phyloP scores from a whole-genome alignment of 2,113 vertebrate genomes.

The Gyps fulvus region DNA sequence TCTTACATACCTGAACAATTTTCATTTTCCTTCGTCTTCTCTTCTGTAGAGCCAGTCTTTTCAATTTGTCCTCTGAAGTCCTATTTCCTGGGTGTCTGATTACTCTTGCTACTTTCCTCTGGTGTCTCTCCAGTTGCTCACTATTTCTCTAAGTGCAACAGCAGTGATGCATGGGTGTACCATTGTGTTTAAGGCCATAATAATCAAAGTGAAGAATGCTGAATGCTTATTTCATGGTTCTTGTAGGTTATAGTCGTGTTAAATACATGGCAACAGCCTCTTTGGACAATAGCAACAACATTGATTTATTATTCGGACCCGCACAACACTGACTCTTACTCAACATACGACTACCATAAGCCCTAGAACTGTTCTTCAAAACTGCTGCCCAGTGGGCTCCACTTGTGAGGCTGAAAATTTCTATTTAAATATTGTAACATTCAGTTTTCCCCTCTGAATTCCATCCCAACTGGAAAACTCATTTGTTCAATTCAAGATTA shows the following conservation, averaged over 20 bases:
- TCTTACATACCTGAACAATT: not conserved
- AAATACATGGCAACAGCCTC: not conserved
- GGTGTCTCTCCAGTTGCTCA: not conserved
- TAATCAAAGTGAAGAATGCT: not conserved
- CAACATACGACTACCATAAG: fast-evolving
- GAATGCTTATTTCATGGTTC: not conserved
- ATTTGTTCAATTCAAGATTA: not conserved
- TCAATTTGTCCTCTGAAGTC: not conserved
- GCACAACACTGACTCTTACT: not conserved
- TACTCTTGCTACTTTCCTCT: not conserved
- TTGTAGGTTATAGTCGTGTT: not conserved
- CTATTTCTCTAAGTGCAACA: not conserved
- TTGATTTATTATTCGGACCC: not conserved
- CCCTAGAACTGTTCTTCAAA: not conserved
- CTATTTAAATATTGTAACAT: not conserved
- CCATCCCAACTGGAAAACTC: not conserved
- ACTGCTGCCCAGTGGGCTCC: not conserved
- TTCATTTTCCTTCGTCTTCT: not conserved
- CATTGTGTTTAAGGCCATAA: not conserved
- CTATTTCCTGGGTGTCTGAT: not conserved
- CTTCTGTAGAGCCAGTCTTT: not conserved
- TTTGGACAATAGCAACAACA: not conserved
- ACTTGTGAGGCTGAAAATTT: not conserved
- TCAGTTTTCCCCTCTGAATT: not conserved
- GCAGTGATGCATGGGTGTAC: not conserved